A percentile compares a stretch with the other conserved stretches of the same genome.
These are phyloP conservation scores for Drosophila crucigera DNA, from an alignment of 2,888 invertebrate species.

Conservation along the genomic window DNA sequence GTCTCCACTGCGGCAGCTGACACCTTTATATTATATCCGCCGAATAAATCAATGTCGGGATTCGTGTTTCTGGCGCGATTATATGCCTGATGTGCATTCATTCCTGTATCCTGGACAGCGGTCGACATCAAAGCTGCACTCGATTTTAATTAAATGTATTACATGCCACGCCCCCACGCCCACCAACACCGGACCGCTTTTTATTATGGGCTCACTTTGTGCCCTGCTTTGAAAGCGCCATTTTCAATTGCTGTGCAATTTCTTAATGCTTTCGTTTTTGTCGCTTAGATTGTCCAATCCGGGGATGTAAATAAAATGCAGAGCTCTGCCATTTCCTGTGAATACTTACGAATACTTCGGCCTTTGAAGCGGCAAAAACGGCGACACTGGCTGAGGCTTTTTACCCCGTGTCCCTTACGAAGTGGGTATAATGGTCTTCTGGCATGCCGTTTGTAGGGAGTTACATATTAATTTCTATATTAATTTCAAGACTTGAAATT, in stretches of 20 bases:
- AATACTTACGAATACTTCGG: slow-evolving; percentile 69
- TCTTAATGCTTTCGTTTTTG: slow-evolving; percentile 64
- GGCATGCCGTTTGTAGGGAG: background rate
- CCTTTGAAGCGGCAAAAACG: slow-evolving; percentile 61
- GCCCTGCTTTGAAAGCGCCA: slow-evolving; percentile 50
- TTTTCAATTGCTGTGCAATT: slow-evolving; percentile 77
- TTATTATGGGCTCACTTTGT: background rate
- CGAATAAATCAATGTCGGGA: slow-evolving; percentile 73
- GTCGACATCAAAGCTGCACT: slow-evolving; percentile 70
- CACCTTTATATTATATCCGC: slow-evolving; percentile 54
- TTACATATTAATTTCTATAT: background rate
- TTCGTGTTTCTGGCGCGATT: slow-evolving; percentile 8
- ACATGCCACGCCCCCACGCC: slow-evolving; percentile 15
- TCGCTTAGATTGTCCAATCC: slow-evolving; percentile 46
- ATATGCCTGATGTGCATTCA: slow-evolving; percentile 45
- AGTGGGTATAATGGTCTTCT: background rate
- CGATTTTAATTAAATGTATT: slow-evolving; percentile 75
- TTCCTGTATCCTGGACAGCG: slow-evolving; percentile 27
- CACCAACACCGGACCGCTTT: background rate
- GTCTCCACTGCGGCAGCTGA: slow-evolving; percentile 28
- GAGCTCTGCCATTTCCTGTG: slow-evolving; percentile 67
- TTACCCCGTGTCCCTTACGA: background rate
- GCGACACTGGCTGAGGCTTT: slow-evolving; percentile 25
- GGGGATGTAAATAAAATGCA: slow-evolving; percentile 75
- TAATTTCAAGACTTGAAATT: background rate